Percentiles rank a stretch among this genome's conserved stretches.
These are phyloP conservation scores for Allenopithecus nigroviridis DNA, from an alignment of 2,797 vertebrate species.

Conservation along the genomic window DNA sequence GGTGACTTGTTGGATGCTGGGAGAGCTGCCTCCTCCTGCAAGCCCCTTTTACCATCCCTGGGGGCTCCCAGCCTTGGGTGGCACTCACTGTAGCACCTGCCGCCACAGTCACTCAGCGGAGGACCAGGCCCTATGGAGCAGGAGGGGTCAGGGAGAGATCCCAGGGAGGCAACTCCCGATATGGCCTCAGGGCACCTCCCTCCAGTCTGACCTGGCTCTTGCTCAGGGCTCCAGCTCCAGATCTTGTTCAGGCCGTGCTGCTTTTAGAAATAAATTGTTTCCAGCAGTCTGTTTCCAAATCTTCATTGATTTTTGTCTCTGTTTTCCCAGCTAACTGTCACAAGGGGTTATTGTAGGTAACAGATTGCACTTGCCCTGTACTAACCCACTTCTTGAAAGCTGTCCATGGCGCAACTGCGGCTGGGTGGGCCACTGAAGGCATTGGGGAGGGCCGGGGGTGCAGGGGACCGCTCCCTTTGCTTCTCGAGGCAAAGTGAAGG, in stretches of 20 bases:
- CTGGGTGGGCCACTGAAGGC: accelerated
- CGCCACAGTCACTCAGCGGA: accelerated
- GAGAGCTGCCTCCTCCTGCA: not conserved
- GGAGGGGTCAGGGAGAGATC: not conserved
- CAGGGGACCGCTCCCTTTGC: too few species aligned
- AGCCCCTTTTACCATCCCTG: not conserved
- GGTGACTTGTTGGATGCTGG: not conserved
- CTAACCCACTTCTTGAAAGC: not conserved
- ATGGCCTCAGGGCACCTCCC: not conserved
- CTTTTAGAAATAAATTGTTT: not conserved
- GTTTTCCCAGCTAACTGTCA: constrained; percentile 36
- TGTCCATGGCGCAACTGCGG: accelerated
- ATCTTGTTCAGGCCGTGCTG: not conserved
- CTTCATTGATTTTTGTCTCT: constrained; percentile 34
- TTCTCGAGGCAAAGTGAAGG: too few species aligned
- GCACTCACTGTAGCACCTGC: not conserved
- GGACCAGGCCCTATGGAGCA: not conserved
- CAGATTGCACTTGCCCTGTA: not conserved
- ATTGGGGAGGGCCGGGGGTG: accelerated
- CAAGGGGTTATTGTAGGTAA: not conserved
- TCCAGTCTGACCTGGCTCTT: not conserved
- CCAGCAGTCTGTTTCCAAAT: not conserved
- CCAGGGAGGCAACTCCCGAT: accelerated
- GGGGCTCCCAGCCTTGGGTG: not conserved
- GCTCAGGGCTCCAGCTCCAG: not conserved